phyloP scores from a whole-genome alignment of 2,113 vertebrate species.

The Phrynosoma platyrhinos region DNA sequence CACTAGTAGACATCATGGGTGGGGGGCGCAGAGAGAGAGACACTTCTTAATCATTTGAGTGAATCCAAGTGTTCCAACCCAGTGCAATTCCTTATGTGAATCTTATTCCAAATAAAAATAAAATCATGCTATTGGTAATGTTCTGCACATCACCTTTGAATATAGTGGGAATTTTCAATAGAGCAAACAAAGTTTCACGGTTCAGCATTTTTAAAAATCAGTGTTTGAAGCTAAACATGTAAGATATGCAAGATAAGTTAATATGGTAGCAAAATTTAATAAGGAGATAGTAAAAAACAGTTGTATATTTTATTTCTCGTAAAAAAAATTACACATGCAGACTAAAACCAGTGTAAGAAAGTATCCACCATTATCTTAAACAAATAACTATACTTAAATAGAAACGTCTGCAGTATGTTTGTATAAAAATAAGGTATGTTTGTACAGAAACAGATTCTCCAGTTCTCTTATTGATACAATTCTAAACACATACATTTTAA shows the following conservation, averaged over 20 bases:
- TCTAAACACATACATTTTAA: slow-evolving; percentile 78
- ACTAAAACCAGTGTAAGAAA: slow-evolving; percentile 99
- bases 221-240: fast-evolving
- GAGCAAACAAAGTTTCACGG: no score
- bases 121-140: background rate
- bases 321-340: slow-evolving; percentile 97
- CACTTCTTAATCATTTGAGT: background rate
- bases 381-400: slow-evolving; percentile 88
- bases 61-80: background rate
- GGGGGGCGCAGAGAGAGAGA: background rate
- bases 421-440: slow-evolving; percentile 88
- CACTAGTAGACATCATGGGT: background rate
- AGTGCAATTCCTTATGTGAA: background rate
- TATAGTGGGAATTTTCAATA: background rate
- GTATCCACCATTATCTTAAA: slow-evolving; percentile 86
- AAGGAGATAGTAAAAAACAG: slow-evolving; percentile 65
- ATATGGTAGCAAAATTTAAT: slow-evolving; percentile 23
- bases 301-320: slow-evolving; percentile 86
- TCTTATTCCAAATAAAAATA: background rate
- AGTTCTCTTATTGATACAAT: slow-evolving; percentile 81
- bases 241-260: slow-evolving; percentile 53
- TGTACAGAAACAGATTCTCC: slow-evolving; percentile 83
- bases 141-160: background rate
- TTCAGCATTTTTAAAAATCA: fast-evolving
- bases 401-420: slow-evolving; percentile 88